Conservation (phyloP, 2,113 vertebrate genomes). For the Scatophagus argus region DNA sequence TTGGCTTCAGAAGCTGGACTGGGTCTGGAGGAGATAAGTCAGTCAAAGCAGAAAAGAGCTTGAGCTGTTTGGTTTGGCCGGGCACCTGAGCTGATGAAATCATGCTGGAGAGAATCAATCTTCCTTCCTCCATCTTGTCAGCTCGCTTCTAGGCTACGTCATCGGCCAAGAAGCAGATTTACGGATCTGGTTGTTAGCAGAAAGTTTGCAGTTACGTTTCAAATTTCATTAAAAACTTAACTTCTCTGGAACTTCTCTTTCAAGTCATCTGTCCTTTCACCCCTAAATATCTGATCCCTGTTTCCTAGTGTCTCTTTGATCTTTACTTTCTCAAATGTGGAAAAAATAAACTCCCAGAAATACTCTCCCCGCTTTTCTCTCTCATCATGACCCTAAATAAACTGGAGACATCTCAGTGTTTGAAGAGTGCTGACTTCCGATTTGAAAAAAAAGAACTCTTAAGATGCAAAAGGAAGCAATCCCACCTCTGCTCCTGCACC, state of each 20-base stretch:
- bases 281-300: slow-evolving; percentile 36
- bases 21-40: slow-evolving; percentile 59
- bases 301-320: slow-evolving; percentile 57
- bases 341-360: slow-evolving; percentile 29
- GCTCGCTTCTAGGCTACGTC: slow-evolving; percentile 24
- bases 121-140: slow-evolving; percentile 59
- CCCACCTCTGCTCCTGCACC: slow-evolving; percentile 43
- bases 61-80: slow-evolving; percentile 69
- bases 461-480: slow-evolving; percentile 50
- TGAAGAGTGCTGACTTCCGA: slow-evolving; percentile 43
- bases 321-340: slow-evolving; percentile 39
- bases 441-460: slow-evolving; percentile 46
- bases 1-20: slow-evolving; percentile 40
- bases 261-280: slow-evolving; percentile 16
- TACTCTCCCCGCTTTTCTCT: slow-evolving; percentile 21
- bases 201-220: slow-evolving; percentile 47
- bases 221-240: slow-evolving; percentile 37
- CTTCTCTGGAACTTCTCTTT: slow-evolving; percentile 44
- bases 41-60: slow-evolving; percentile 43
- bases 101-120: slow-evolving; percentile 59
- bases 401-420: slow-evolving; percentile 29
- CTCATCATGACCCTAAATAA: slow-evolving; percentile 48
- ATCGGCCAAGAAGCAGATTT: slow-evolving; percentile 63
- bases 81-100: slow-evolving; percentile 67
- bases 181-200: slow-evolving; percentile 47